phyloP scores from a whole-genome alignment of 1,140 invertebrate species.

The Ips nitidus region DNA sequence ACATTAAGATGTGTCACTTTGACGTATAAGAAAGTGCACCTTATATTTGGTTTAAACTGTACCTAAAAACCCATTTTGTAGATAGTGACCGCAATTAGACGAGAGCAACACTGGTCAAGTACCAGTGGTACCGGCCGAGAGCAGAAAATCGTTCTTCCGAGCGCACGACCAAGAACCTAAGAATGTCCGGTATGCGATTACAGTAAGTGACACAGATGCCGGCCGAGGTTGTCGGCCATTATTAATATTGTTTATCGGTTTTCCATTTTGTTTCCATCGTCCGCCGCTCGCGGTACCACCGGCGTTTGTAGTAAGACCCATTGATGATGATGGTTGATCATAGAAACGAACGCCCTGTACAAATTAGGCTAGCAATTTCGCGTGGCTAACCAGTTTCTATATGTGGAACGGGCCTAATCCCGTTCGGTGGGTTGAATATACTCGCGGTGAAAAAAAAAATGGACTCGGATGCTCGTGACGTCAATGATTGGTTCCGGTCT shows the following conservation, averaged over 20 bases:
- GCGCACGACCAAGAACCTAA: slow-evolving; percentile 21
- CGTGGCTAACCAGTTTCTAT: not conserved
- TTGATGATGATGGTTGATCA: not conserved
- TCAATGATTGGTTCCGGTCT: slow-evolving; percentile 9
- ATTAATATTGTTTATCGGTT: slow-evolving; percentile 30
- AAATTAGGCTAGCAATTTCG: not conserved
- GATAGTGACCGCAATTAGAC: slow-evolving; percentile 1
- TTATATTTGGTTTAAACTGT: too few relatives aligned
- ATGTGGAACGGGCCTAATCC: not conserved
- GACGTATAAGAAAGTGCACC: too few relatives aligned
- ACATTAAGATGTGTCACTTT: too few relatives aligned
- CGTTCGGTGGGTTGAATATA: slow-evolving; percentile 8
- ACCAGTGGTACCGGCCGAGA: not conserved
- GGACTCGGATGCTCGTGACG: not conserved
- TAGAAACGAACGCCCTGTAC: not conserved
- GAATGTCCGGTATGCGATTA: slow-evolving; percentile 36
- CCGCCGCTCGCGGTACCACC: not conserved
- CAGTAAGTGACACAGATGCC: slow-evolving; percentile 40
- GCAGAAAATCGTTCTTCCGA: not conserved
- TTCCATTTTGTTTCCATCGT: slow-evolving; percentile 7
- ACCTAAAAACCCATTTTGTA: not conserved
- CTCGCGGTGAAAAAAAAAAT: slow-evolving; percentile 3
- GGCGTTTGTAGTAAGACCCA: too few relatives aligned
- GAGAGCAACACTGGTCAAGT: not conserved
- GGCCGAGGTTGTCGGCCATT: slow-evolving; percentile 30